phyloP scores from a whole-genome alignment of 2,797 vertebrate species.

The Manis javanica region DNA sequence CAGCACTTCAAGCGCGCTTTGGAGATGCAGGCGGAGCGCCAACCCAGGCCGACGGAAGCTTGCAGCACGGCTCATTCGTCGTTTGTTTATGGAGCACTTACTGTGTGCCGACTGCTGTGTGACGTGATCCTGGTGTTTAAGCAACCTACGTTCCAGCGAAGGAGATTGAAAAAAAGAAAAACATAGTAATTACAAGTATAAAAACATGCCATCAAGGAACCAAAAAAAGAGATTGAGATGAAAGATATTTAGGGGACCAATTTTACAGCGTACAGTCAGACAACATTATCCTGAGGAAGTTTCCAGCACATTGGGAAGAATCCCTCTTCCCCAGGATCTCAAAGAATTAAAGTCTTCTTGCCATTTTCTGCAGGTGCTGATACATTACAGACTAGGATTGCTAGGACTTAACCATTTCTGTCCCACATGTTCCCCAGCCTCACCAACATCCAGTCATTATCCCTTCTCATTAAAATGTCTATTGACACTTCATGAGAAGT shows the following conservation, averaged over 20 bases:
- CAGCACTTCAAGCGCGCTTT: too few relatives aligned
- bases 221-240: not conserved
- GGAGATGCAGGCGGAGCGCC: too few relatives aligned
- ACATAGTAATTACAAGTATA: not conserved
- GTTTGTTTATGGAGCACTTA: not conserved
- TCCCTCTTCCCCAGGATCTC: not conserved
- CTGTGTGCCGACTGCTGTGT: not conserved
- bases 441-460: not conserved
- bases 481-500: not conserved
- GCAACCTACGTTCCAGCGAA: not conserved
- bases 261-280: not conserved
- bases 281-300: not conserved
- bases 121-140: not conserved
- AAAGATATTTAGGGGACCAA: not conserved
- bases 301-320: not conserved
- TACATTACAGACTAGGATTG: not conserved
- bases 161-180: not conserved
- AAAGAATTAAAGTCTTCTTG: slow-evolving; percentile 25
- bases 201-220: not conserved
- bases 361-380: not conserved
- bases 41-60: not conserved
- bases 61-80: not conserved
- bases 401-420: not conserved
- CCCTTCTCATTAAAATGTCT: not conserved
- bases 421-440: not conserved